These are phyloP conservation scores for Brachyopa scutellaris DNA, from an alignment of 2,888 invertebrate species.

Conservation along the genomic window DNA sequence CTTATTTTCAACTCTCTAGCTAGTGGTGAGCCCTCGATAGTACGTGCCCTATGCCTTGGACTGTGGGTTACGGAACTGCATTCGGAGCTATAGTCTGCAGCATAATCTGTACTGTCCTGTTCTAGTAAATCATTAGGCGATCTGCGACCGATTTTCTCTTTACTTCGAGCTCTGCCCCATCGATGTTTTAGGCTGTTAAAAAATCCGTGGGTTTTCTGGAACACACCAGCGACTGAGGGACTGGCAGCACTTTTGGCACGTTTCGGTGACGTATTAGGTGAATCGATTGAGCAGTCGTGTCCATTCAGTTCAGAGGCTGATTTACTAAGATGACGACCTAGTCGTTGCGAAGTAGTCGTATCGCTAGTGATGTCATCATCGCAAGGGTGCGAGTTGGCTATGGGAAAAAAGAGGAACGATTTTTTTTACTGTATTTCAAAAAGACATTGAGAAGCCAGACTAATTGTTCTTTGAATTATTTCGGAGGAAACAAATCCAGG, in stretches of 20 bases:
- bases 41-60: conserved; percentile 87
- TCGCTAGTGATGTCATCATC: conserved; percentile 49
- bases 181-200: conserved; percentile 91
- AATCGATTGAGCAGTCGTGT: conserved; percentile 83
- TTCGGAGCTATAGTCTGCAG: conserved; percentile 91
- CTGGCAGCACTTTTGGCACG: conserved; percentile 82
- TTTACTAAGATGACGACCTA: conserved; percentile 88
- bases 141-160: conserved; percentile 85
- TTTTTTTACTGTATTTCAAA: too few relatives aligned
- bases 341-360: conserved; percentile 76
- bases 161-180: conserved; percentile 89
- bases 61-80: conserved; percentile 89
- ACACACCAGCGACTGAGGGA: conserved; percentile 87
- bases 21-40: conserved; percentile 83
- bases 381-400: conserved; percentile 6
- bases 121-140: conserved; percentile 84
- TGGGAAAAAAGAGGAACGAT: background rate
- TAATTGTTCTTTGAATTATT: too few relatives aligned
- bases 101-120: conserved; percentile 87
- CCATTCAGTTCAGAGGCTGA: conserved; percentile 91
- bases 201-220: conserved; percentile 92
- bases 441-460: too few relatives aligned
- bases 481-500: too few relatives aligned
- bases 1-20: conserved; percentile 79
- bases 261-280: conserved; percentile 83